phyloP scores from a whole-genome alignment of 1,140 invertebrate species.

The Cepaea nemoralis region DNA sequence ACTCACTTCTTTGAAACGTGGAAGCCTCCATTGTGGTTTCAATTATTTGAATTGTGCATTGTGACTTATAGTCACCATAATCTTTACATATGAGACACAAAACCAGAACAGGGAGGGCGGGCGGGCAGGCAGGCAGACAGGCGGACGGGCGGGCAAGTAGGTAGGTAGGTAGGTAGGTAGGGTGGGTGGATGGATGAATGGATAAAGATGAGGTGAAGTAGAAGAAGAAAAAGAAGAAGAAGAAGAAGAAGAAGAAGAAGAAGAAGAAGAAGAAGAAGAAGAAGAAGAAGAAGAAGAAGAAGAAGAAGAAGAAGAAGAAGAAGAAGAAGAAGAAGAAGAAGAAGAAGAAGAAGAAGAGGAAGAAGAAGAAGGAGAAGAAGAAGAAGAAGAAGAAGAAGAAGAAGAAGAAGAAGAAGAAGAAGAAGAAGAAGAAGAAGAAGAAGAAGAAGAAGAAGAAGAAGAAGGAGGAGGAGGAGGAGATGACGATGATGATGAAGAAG shows the following conservation, averaged over 20 bases:
- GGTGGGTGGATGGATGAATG: no score
- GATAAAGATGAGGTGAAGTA: neutral
- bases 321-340: neutral
- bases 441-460: conserved; percentile 15
- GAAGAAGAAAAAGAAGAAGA: neutral
- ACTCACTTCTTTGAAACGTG: no score
- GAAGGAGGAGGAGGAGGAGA: neutral
- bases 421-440: conserved; percentile 2
- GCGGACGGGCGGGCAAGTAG: no score
- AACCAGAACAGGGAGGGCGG: conserved; percentile 2
- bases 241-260: neutral
- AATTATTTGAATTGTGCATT: neutral
- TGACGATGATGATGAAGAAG: neutral
- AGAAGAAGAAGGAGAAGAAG: neutral
- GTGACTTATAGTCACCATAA: neutral
- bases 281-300: neutral
- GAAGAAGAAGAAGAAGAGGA: neutral
- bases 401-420: neutral
- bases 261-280: neutral
- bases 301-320: neutral
- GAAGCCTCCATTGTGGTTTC: no score
- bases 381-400: neutral
- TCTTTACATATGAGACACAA: neutral
- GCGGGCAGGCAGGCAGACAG: no score
- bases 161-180: no score